Conservation (phyloP, 2,888 invertebrate genomes). For the Athalia rosae region DNA sequence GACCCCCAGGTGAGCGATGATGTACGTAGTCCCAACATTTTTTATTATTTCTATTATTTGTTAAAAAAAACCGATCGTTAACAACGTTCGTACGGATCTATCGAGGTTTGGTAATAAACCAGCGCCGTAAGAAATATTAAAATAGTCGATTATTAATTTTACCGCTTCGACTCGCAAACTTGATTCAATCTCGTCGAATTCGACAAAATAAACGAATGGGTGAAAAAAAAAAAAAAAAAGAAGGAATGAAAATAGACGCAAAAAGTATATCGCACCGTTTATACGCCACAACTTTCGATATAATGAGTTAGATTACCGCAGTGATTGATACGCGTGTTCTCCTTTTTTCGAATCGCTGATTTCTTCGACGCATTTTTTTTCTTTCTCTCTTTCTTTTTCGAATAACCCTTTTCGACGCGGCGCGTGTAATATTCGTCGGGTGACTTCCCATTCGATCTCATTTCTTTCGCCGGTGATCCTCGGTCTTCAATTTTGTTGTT, state of each 20-base stretch:
- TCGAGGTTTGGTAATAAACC: neutral
- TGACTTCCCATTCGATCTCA: conserved; percentile 21
- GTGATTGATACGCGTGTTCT: no score
- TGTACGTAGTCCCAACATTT: conserved; percentile 69
- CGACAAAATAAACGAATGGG: neutral
- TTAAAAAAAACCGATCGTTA: neutral
- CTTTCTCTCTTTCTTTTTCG: neutral
- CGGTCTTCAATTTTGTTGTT: neutral
- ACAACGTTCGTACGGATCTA: neutral
- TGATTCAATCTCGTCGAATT: neutral
- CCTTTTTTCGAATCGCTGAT: no score
- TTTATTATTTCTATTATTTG: conserved; percentile 45
- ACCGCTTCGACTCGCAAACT: neutral
- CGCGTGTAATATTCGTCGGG: neutral
- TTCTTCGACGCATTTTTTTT: neutral
- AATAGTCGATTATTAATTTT: conserved; percentile 1
- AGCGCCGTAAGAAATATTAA: neutral
- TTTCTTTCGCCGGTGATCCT: conserved; percentile 1
- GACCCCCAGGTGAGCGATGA: conserved; percentile 73
- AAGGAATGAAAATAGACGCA: neutral
- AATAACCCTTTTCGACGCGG: conserved; percentile 13
- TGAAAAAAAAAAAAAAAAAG: neutral
- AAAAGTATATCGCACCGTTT: conserved; percentile 5
- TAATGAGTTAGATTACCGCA: neutral
- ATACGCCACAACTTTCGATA: neutral